Conservation (phyloP, 2,797 vertebrate species). For the Nyctalus aviator region DNA sequence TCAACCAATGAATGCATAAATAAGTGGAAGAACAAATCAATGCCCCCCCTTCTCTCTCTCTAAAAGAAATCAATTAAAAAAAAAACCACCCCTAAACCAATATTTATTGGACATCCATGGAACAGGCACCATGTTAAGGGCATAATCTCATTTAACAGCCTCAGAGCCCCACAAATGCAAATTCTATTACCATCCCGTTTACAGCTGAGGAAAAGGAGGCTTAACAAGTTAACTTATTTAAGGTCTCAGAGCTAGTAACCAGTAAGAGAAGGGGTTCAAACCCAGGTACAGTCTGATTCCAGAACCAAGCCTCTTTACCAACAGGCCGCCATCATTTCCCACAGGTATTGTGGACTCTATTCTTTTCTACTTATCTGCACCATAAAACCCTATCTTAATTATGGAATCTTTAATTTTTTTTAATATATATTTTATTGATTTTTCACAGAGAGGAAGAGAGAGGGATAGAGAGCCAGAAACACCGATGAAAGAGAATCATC, state of each 20-base stretch:
- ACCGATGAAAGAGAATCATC: too few species aligned
- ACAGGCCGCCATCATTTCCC: not conserved
- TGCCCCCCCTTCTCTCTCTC: not conserved
- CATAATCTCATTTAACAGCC: not conserved
- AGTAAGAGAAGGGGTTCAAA: not conserved
- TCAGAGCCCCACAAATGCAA: not conserved
- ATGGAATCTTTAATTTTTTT: not conserved
- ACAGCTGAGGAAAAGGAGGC: not conserved
- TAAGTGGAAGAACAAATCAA: not conserved
- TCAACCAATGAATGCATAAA: not conserved
- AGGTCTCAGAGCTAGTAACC: not conserved
- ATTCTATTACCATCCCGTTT: not conserved
- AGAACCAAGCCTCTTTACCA: not conserved
- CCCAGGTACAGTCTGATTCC: not conserved
- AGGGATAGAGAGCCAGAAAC: too few species aligned
- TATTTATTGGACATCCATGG: not conserved
- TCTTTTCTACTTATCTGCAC: not conserved
- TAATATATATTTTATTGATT: too few species aligned
- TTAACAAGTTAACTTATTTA: not conserved
- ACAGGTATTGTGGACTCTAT: not conserved
- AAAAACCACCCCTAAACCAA: not conserved
- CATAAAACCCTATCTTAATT: not conserved
- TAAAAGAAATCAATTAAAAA: not conserved
- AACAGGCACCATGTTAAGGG: not conserved
- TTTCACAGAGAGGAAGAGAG: too few species aligned